A percentile compares a stretch with the other conserved stretches of the same genome.
Evolutionary conservation across 1,140 invertebrate genomes (phyloP).

Genomic region (Oreohelix idahoensis): DNA sequence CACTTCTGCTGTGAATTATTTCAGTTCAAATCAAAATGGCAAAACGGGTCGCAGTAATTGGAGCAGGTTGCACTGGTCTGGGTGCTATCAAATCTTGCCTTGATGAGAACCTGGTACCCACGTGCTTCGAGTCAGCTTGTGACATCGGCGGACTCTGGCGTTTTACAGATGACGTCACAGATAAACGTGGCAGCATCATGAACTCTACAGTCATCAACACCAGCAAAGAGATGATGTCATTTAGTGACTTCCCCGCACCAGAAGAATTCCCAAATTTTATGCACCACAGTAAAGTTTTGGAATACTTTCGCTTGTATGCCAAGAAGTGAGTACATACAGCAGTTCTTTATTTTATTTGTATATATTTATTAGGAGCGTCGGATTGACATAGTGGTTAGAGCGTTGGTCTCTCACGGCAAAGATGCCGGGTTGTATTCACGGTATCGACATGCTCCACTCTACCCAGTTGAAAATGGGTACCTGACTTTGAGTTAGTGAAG

Average conservation of each 20-base stretch:
- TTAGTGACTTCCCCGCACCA: slow-evolving; percentile 75
- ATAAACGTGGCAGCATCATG: slow-evolving; percentile 62
- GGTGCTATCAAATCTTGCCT: slow-evolving; percentile 55
- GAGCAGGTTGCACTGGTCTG: slow-evolving; percentile 26
- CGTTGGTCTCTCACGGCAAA: no score
- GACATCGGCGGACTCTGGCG: slow-evolving; percentile 68
- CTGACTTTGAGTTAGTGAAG: no score
- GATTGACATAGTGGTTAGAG: no score
- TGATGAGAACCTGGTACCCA: slow-evolving; percentile 69
- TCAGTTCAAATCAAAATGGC: no score
- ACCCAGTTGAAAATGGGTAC: no score
- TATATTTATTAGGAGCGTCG: no score
- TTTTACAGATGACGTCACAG: slow-evolving; percentile 50
- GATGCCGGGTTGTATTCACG: no score
- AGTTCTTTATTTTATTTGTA: no score
- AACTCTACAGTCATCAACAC: slow-evolving; percentile 72
- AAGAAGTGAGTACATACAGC: slow-evolving; percentile 56
- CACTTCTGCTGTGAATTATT: no score
- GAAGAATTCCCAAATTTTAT: slow-evolving; percentile 74
- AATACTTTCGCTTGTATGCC: slow-evolving; percentile 73
- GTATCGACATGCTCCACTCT: no score
- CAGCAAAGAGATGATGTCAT: slow-evolving; percentile 76
- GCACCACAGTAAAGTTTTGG: slow-evolving; percentile 72
- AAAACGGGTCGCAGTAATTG: slow-evolving; percentile 24
- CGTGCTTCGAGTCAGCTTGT: slow-evolving; percentile 70